Base-by-base conservation (phyloP, 2,888 invertebrate genomes). In the Hyposoter dolosus region DNA sequence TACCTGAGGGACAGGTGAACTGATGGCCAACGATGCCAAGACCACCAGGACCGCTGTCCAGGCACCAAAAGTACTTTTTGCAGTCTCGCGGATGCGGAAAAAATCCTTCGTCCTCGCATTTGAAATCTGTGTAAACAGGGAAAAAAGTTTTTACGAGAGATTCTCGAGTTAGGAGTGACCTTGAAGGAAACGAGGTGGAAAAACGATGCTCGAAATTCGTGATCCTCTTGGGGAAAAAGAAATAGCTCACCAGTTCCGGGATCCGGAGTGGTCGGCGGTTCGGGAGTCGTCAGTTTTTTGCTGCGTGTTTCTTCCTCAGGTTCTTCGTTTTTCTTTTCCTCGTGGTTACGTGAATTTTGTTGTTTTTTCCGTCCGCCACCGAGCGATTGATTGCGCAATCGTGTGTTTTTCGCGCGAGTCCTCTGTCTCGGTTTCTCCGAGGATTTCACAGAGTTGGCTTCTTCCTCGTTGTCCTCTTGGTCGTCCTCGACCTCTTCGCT, bases 1-100 rank as follows among this genome's bases (percentile, higher is more conserved):
- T 94, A 97, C 97, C 97, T 82, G 98, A 98, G 5, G 98, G 98
- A 92, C 98, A 98, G 0, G 98, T 98, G 93, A 98, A 98, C 92
- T 97, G 97, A 95, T 98, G 98, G 0, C 98, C 98, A 5, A 98
- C 97, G 72, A 98, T 97, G 87, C 98, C 98, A 23, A 98, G 95
- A 91, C 98, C 97, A 0, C 98, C 97, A 0, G 98, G 97, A 3
- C 98, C 98, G 90, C 97, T 97, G 93, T 98, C 98, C 88, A 98
- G 95, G 92, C 98, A 98, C 98, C 98, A 98, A 95, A 98, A 98
- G 93, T 98, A 98, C 93, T 98, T 98, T 93, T 98, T 98, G 94
- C 98, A 98, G 94, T 98, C 98, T 60, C 97, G 96, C 0, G 98
- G 98, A 94, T 98, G 98, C 19, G 97, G 96, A 95, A 96, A 98